A percentile compares a stretch with the other conserved stretches of the same genome.
These are phyloP conservation scores for Nasonia longicornis DNA, from an alignment of 1,140 invertebrate species.

Conservation along the genomic window DNA sequence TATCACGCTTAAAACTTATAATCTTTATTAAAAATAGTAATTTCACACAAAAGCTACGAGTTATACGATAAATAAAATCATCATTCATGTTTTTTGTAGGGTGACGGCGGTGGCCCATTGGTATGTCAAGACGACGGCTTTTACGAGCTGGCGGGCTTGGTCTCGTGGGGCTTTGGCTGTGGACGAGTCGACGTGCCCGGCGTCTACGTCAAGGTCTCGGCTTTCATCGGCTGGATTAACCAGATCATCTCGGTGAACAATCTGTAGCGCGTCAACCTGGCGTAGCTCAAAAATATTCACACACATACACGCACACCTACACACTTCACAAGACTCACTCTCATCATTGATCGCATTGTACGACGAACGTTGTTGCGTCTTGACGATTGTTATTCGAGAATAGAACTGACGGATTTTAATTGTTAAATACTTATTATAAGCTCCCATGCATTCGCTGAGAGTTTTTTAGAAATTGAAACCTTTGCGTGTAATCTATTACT, in stretches of 20 bases:
- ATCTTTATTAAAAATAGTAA: conserved; percentile 31
- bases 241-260: conserved; percentile 97
- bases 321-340: not conserved
- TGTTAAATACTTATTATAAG: not conserved
- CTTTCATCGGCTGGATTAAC: conserved; percentile 96
- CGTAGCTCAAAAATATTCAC: not conserved
- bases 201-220: conserved; percentile 93
- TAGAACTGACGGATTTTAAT: not conserved
- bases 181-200: conserved; percentile 89
- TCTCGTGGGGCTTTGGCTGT: conserved; percentile 94
- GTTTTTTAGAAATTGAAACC: conserved; percentile 1
- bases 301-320: not conserved
- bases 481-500: conserved; percentile 41
- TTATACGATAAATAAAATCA: conserved; percentile 44
- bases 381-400: conserved; percentile 41
- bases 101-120: conserved; percentile 91
- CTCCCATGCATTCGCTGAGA: not conserved
- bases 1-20: not conserved
- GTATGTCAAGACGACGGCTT: conserved; percentile 94
- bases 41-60: conserved; percentile 25
- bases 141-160: conserved; percentile 90
- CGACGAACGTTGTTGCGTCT: conserved; percentile 46
- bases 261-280: conserved; percentile 69
- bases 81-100: conserved; percentile 67
- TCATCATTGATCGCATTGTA: conserved; percentile 16